Evolutionary conservation across 2,888 invertebrate genomes (phyloP).

Genomic region (Ormia ochracea): DNA sequence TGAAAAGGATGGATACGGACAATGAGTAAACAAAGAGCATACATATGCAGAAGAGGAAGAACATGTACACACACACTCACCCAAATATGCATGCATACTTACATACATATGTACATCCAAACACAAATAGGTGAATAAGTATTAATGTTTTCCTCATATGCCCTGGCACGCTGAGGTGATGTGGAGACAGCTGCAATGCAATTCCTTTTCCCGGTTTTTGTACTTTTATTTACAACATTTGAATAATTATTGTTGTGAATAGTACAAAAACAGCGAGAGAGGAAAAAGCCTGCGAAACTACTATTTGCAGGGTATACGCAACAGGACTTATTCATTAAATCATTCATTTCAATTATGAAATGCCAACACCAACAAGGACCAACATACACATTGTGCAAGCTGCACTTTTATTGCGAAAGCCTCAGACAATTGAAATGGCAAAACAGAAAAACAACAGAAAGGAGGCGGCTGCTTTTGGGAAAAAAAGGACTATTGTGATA

Average conservation of each 20-base stretch:
- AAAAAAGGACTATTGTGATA: slow-evolving; percentile 35
- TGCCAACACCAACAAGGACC: slow-evolving; percentile 5
- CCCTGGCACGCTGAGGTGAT: slow-evolving; percentile 31
- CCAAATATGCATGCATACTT: background rate
- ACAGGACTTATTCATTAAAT: slow-evolving; percentile 44
- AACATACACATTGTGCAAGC: slow-evolving; percentile 2
- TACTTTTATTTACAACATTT: background rate
- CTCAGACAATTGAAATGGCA: slow-evolving; percentile 4
- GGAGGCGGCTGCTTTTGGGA: background rate
- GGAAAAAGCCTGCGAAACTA: slow-evolving; percentile 21
- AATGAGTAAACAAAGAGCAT: slow-evolving; percentile 23
- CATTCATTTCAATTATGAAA: too few relatives aligned
- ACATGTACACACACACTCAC: too few relatives aligned
- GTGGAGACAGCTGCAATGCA: slow-evolving; percentile 49
- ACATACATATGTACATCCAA: background rate
- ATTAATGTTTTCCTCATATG: slow-evolving; percentile 2
- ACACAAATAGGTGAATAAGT: too few relatives aligned
- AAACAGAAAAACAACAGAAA: background rate
- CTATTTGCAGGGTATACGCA: too few relatives aligned
- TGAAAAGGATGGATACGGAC: slow-evolving; percentile 33
- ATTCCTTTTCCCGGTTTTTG: slow-evolving; percentile 16
- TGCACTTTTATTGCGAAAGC: slow-evolving; percentile 22
- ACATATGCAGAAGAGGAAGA: slow-evolving; percentile 7
- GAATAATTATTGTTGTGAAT: slow-evolving; percentile 53
- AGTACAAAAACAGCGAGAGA: slow-evolving; percentile 25